Percentiles rank a stretch among this genome's conserved stretches.
Evolutionary conservation across 2,113 vertebrate species (phyloP).

Genomic region (Bos taurus): ARS-UCD2.0 NC_037357.1:58238501-58239000

Average conservation of each 20-base stretch:
- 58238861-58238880: background rate
- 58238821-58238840: background rate
- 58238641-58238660: background rate
- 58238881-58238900: background rate
- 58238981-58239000: background rate
- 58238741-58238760: background rate
- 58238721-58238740: background rate
- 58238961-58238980: background rate
- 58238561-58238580: background rate
- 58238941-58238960: background rate
- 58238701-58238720: background rate
- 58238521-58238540: background rate
- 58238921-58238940: background rate
- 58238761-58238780: background rate
- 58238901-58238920: background rate
- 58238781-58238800: background rate
- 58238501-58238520: background rate
- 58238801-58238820: background rate
- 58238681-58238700: background rate
- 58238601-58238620: background rate
- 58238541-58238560: background rate
- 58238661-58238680: background rate
- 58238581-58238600: background rate
- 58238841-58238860: background rate
- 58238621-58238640: background rate